Evolutionary conservation across 2,888 invertebrate species (phyloP), one percentile per base, ranked within the genome.

Genomic region (Ornithoptera alexandrae): DNA sequence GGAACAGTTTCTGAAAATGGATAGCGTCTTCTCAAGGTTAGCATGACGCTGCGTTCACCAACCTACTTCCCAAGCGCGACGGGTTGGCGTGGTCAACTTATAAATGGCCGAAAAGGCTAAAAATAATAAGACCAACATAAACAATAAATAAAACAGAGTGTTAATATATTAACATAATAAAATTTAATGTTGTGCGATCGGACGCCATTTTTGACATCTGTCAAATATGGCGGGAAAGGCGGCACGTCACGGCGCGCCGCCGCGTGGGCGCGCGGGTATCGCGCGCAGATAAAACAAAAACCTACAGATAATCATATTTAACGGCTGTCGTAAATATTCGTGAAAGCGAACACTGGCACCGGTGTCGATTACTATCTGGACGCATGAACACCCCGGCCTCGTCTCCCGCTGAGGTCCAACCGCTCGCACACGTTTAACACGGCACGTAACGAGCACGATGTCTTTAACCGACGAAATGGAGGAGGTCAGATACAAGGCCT

Each of bases 311-410:
- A 81, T 78, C 80, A 77, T 78, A 80, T 83, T 81, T 78, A 73
- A 73, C 74, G 76, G 74, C 74, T 74, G 76, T 74, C 83, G 84
- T 88, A 85, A 86, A 87, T 85, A 84, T 79, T 77, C 77, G 79
- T 74, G 80, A 76, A 78, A 78, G 78, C 76, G 78, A 78, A 78
- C 75, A 76, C 79, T 72, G 73, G 69, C 71, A 73, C 77, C 72
- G 72, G 81, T 85, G 87, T 89, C 86, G 89, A 87, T 88, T 86
- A 84, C 89, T 81, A 85, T 87, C 85, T 76, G 67, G 75, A 71
- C 73, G 78, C 76, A 68, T 78, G 81, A 80, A 82, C 82, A 83
- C 81, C 81, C 81, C 81, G 79, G 10, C 76, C 73, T 76, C 74
- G 81, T 79, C 85, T 80, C 88, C 88, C 79, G 87, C 84, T 80